Conservation (phyloP, 2,888 invertebrate genomes). For the Xestia xanthographa region DNA sequence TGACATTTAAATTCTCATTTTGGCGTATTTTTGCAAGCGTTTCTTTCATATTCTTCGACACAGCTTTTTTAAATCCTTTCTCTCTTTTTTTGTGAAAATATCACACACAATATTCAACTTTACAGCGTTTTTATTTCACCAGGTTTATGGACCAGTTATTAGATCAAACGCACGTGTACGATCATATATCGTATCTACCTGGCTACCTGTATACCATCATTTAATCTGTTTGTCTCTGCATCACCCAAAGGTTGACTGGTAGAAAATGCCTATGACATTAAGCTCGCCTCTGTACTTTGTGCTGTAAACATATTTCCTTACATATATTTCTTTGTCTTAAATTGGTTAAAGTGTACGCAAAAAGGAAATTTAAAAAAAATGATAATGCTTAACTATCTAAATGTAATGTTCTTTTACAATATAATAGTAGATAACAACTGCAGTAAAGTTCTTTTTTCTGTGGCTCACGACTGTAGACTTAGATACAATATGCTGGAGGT, state of each 20-base stretch:
- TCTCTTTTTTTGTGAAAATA: constrained; percentile 47
- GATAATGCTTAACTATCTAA: background rate
- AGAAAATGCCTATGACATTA: too few species aligned
- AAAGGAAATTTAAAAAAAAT: background rate
- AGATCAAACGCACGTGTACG: constrained; percentile 56
- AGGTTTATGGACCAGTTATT: constrained; percentile 68
- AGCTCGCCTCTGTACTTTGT: too few species aligned
- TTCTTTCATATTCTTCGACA: constrained; percentile 7
- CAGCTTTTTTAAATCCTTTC: constrained; percentile 39
- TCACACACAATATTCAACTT: constrained; percentile 61
- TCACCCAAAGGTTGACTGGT: too few species aligned
- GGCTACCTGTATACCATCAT: background rate
- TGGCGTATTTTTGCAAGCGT: constrained; percentile 1
- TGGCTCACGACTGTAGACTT: too few species aligned
- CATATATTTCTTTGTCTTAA: too few species aligned
- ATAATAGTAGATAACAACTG: too few species aligned
- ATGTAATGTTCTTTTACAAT: too few species aligned
- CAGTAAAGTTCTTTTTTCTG: too few species aligned
- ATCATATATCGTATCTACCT: background rate
- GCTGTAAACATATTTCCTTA: too few species aligned
- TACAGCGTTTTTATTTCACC: constrained; percentile 68
- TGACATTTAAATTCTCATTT: background rate
- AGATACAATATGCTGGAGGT: too few species aligned
- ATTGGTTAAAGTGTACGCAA: background rate
- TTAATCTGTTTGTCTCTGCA: background rate